Percentiles rank a stretch among this genome's conserved stretches.
Conservation (phyloP, 2,888 invertebrate species). For the Habrosyne pyritoides region DNA sequence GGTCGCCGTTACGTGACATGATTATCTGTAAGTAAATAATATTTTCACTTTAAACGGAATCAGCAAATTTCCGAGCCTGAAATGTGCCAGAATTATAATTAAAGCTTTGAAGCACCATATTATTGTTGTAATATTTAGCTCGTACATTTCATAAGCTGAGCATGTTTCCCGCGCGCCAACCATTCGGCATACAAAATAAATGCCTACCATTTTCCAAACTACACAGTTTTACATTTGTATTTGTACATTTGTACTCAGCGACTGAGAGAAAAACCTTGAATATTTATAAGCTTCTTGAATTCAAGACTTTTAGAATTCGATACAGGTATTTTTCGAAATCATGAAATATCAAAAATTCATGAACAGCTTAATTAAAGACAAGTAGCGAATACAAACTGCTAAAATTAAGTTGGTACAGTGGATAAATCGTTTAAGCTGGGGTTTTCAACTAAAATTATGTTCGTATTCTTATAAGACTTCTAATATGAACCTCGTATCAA, state of each 20-base stretch:
- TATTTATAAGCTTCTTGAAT: too few species aligned
- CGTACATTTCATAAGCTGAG: not conserved
- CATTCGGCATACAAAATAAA: not conserved
- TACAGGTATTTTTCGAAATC: not conserved
- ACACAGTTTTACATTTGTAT: not conserved
- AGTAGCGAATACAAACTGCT: too few species aligned
- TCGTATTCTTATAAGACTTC: too few species aligned
- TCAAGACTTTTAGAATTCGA: not conserved
- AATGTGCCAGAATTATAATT: not conserved
- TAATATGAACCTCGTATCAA: too few species aligned
- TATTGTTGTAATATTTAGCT: not conserved
- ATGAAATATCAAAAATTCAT: not conserved
- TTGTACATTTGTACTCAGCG: not conserved
- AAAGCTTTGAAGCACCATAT: not conserved
- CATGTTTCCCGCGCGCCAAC: not conserved
- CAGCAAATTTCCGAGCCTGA: not conserved
- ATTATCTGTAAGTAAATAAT: too few species aligned
- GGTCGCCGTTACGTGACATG: too few species aligned
- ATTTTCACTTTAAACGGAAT: not conserved
- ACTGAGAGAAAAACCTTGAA: too few species aligned
- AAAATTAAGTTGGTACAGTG: not conserved
- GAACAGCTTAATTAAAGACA: too few species aligned
- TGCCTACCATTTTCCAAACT: conserved; percentile 1
- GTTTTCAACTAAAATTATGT: too few species aligned
- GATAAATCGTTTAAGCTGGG: too few species aligned